A percentile compares a stretch with the other conserved stretches of the same genome.
Conservation (phyloP, 2,888 invertebrate species). For the Trichogramma evanescens region DNA sequence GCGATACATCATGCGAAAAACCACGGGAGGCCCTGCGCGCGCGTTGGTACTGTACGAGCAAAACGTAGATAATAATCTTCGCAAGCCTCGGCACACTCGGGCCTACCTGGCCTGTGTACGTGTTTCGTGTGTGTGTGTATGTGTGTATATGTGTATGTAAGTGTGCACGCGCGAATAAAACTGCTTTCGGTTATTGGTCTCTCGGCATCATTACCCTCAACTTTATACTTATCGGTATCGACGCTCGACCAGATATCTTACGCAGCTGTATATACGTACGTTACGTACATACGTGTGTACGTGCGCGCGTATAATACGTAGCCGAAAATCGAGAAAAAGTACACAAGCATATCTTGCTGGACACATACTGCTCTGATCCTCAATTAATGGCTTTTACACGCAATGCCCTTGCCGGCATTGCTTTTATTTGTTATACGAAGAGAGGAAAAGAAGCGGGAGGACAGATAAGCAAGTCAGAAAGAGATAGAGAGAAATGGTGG, state of each 20-base stretch:
- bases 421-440: neutral
- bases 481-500: slow-evolving; percentile 10
- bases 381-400: slow-evolving; percentile 22
- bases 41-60: too few species aligned
- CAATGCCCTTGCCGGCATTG: neutral
- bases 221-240: slow-evolving; percentile 36
- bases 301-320: neutral
- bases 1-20: slow-evolving; percentile 43
- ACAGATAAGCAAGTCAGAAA: neutral
- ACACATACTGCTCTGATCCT: neutral
- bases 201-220: slow-evolving; percentile 34
- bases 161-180: neutral
- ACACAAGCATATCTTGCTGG: too few species aligned
- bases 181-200: slow-evolving; percentile 7
- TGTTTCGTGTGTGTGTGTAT: slow-evolving; percentile 25
- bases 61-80: slow-evolving; percentile 35
- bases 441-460: neutral
- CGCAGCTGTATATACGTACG: slow-evolving; percentile 5
- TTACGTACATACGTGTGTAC: neutral
- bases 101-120: slow-evolving; percentile 20
- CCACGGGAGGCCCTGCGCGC: slow-evolving; percentile 35
- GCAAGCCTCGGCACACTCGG: slow-evolving; percentile 37
- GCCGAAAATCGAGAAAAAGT: slow-evolving; percentile 8
- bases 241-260: slow-evolving; percentile 24
- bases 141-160: neutral